A percentile compares a stretch with the other conserved stretches of the same genome.
phyloP scores from a whole-genome alignment of 2,888 invertebrate species.

The Meiosimyza decipiens region DNA sequence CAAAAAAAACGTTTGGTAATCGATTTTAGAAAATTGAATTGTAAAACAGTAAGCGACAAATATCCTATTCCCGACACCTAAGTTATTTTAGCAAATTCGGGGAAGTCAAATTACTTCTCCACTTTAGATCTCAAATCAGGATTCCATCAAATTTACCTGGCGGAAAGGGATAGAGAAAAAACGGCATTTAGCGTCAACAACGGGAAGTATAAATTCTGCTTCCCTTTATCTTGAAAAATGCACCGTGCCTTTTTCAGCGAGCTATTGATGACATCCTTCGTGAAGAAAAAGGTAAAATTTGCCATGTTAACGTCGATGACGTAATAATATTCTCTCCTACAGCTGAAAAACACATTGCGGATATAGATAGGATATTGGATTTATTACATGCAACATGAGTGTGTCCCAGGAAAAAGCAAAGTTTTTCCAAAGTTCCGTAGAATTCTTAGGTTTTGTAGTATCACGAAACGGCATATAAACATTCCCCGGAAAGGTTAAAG shows the following conservation, averaged over 20 bases:
- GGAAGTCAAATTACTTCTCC: too few species aligned
- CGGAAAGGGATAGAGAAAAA: slow-evolving; percentile 30
- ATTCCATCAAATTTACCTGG: too few species aligned
- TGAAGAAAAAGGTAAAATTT: slow-evolving; percentile 34
- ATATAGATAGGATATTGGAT: slow-evolving; percentile 13
- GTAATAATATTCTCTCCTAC: slow-evolving; percentile 37
- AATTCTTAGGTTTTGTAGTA: slow-evolving; percentile 7
- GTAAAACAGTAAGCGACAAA: too few species aligned
- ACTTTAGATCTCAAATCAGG: too few species aligned
- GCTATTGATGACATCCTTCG: slow-evolving; percentile 36
- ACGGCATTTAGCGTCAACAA: slow-evolving; percentile 30
- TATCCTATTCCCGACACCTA: too few species aligned
- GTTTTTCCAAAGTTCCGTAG: slow-evolving; percentile 27
- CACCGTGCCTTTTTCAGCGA: slow-evolving; percentile 37
- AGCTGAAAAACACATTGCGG: slow-evolving; percentile 19
- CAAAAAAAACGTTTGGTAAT: too few species aligned
- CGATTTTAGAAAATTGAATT: too few species aligned
- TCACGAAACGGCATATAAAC: too few species aligned
- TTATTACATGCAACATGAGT: slow-evolving; percentile 17
- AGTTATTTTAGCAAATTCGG: too few species aligned
- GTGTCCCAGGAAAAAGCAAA: slow-evolving; percentile 17
- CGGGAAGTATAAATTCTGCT: slow-evolving; percentile 38
- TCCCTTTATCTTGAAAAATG: slow-evolving; percentile 24
- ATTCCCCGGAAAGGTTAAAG: too few species aligned
- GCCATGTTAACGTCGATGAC: slow-evolving; percentile 35